These are phyloP conservation scores for Mormyrus hasselquistii DNA, from an alignment of 2,797 vertebrate species.

Conservation along the genomic window DNA sequence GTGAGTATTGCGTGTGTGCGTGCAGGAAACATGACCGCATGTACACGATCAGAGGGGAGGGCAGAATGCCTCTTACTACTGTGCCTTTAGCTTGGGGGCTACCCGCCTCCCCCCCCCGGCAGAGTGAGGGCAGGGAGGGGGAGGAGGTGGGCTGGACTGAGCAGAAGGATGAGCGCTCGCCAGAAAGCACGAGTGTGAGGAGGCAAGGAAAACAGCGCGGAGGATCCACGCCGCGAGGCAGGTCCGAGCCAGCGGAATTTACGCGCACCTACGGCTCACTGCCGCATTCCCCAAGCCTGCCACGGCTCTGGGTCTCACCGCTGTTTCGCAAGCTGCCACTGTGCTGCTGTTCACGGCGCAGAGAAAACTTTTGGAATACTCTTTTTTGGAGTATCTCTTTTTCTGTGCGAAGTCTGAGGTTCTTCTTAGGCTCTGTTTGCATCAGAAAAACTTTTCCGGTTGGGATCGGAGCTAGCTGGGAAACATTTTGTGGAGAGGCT, in stretches of 20 bases:
- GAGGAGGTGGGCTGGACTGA: background rate
- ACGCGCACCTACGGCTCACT: background rate
- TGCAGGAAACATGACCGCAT: slow-evolving; percentile 56
- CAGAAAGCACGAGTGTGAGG: background rate
- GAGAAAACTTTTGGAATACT: background rate
- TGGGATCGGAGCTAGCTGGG: background rate
- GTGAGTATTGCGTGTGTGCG: slow-evolving; percentile 1
- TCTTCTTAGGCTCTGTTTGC: background rate
- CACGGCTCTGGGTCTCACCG: background rate
- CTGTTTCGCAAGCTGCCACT: background rate
- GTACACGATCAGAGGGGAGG: slow-evolving; percentile 68
- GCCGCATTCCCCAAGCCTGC: background rate
- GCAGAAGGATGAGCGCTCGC: background rate
- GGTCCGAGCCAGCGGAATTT: background rate
- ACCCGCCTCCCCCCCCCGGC: background rate
- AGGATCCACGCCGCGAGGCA: background rate
- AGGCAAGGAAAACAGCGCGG: background rate
- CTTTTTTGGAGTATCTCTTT: background rate
- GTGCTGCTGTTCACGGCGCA: background rate
- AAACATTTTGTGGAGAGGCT: background rate
- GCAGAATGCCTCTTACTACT: slow-evolving; percentile 52
- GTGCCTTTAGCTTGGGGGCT: slow-evolving; percentile 45
- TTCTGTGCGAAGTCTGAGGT: background rate
- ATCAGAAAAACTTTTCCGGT: background rate
- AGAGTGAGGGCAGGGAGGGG: background rate